Evolutionary conservation across 1,140 invertebrate species (phyloP).

Genomic region (Bombus pascuorum): DNA sequence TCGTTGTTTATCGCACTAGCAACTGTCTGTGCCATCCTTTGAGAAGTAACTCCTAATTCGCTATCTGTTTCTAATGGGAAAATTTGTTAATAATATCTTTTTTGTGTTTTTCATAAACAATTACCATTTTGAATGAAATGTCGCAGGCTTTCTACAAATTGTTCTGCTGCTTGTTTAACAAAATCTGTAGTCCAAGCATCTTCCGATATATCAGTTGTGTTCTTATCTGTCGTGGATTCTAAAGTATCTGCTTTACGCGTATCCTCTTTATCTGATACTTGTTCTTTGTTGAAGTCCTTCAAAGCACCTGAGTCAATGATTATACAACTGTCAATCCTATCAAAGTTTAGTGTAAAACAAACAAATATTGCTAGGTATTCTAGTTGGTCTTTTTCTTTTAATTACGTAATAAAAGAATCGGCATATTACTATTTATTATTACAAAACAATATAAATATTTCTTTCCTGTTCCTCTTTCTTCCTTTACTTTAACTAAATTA

Average conservation of each 20-base stretch:
- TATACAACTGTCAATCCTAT: background rate
- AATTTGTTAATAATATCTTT: conserved; percentile 4
- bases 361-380: background rate
- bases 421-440: background rate
- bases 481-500: background rate
- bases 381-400: background rate
- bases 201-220: conserved; percentile 59
- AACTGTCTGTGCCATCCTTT: conserved; percentile 78
- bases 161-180: conserved; percentile 74
- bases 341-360: background rate
- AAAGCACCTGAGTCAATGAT: conserved; percentile 78
- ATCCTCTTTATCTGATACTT: conserved; percentile 42
- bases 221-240: background rate
- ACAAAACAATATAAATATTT: background rate
- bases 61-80: conserved; percentile 44
- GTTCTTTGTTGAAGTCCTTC: conserved; percentile 81
- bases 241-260: conserved; percentile 29
- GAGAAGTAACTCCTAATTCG: conserved; percentile 73
- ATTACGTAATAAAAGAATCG: background rate
- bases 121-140: conserved; percentile 75
- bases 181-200: conserved; percentile 76
- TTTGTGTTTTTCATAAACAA: background rate
- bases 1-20: conserved; percentile 64
- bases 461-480: background rate
- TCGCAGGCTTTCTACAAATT: conserved; percentile 75